Evolutionary conservation across 2,113 vertebrate genomes (phyloP), one percentile per base, ranked within the genome.

Genomic region (Rutilus rutilus): DNA sequence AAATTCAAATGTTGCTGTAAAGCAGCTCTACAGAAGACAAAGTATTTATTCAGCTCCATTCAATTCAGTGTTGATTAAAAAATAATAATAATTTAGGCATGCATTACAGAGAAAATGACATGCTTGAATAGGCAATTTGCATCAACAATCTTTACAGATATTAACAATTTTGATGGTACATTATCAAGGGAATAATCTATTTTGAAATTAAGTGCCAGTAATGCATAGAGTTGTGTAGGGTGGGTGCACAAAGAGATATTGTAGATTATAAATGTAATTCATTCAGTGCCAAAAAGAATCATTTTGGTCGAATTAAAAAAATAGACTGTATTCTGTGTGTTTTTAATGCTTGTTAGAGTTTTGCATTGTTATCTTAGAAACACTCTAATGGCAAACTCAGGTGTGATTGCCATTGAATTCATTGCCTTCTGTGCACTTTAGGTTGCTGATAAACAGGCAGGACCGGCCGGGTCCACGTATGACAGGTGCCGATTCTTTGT

Each of bases 361-460:
- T 3, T 33, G 15, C 30, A 67, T 67, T 8, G 15, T 33, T 67
- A 36, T 6, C 6, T 15, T 27, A 64, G 60, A 5, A 64, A 27
- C 12, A 15, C 12, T 5, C 15, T 30, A 33, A 17, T 42, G 39
- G 7, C 7, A 42, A 42, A 42, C 39, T 39, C 39, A 39, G 39
- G 0, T 33, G 36, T 23, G 2, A 75, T 8, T 47, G 73, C 2
- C 1, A 5, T 50, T 75, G 6, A 62, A 62, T 19, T 62, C 17
- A 19, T 85, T 64, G 79, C 74, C 45, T 87, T 83, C 73, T 30
- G 21, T 79, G 36, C 78, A 23, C 14, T n/a, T 84, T 62, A 88
- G 88, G 88, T n/a, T 12, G 27, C 52, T 2, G 85, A 87, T 85
- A 89, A 85, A 84, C 77, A 71, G 12, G 6, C 87, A 19, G 65